Conservation (phyloP, 2,113 vertebrate genomes). For the Sciurus niger region DNA sequence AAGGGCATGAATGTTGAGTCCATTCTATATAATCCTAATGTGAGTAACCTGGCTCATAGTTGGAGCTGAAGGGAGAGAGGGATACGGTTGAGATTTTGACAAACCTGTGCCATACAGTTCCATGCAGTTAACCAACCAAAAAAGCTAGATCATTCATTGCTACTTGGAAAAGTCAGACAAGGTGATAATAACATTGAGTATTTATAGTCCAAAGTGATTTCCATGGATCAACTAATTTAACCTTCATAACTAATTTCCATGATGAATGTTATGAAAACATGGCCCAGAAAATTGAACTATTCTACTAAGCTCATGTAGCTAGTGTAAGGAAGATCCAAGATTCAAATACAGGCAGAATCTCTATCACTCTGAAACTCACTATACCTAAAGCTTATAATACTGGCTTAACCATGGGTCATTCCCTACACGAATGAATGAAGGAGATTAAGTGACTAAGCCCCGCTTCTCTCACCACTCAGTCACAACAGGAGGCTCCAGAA, state of each 20-base stretch:
- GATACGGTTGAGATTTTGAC: neutral
- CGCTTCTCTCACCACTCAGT: no score
- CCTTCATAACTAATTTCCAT: neutral
- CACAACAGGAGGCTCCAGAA: neutral
- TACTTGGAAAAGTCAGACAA: neutral
- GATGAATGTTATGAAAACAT: neutral
- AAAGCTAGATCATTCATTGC: neutral
- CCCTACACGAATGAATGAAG: neutral
- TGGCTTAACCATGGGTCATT: neutral
- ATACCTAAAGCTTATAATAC: neutral
- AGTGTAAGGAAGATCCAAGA: neutral
- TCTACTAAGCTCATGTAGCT: neutral
- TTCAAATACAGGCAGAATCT: neutral
- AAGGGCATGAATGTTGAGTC: neutral
- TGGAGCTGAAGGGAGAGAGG: neutral
- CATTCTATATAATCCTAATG: neutral
- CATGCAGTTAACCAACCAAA: neutral
- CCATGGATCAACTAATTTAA: neutral
- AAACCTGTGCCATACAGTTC: neutral
- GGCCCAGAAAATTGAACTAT: constrained; percentile 8
- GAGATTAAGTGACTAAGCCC: neutral
- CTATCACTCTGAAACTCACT: neutral
- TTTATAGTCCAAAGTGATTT: neutral
- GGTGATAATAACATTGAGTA: neutral
- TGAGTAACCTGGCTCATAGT: neutral